phyloP scores from a whole-genome alignment of 2,797 vertebrate species.

The Streptopelia turtur region DNA sequence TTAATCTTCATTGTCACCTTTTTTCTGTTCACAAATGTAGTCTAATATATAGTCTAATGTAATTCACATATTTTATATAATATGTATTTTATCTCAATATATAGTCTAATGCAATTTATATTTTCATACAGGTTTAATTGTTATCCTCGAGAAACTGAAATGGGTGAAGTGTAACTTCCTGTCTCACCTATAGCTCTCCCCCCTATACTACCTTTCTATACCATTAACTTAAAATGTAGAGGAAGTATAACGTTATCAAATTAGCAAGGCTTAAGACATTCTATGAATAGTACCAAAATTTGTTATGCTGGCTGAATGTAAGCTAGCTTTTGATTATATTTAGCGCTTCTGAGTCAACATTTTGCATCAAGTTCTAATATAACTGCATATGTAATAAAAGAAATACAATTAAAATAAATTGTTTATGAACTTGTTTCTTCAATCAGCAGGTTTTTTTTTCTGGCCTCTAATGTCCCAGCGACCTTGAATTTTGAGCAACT shows the following conservation, averaged over 20 bases:
- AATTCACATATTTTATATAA: no score
- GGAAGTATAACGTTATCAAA: neutral
- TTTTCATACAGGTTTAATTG: neutral
- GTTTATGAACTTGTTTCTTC: conserved; percentile 2
- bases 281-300: neutral
- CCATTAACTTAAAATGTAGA: neutral
- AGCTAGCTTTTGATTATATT: neutral
- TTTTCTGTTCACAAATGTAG: neutral
- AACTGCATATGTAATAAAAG: neutral
- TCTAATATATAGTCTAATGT: neutral
- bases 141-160: neutral
- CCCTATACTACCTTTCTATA: neutral
- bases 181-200: neutral
- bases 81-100: neutral
- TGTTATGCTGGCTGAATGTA: neutral
- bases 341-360: neutral
- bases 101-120: accelerated
- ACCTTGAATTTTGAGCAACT: conserved; percentile 37
- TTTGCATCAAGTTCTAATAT: neutral
- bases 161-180: neutral
- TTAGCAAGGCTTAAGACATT: neutral
- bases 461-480: neutral
- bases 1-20: neutral
- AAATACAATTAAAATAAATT: neutral
- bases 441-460: conserved; percentile 39